These are phyloP conservation scores for Proisotoma minuta DNA, from an alignment of 2,888 invertebrate genomes.

Conservation along the genomic window DNA sequence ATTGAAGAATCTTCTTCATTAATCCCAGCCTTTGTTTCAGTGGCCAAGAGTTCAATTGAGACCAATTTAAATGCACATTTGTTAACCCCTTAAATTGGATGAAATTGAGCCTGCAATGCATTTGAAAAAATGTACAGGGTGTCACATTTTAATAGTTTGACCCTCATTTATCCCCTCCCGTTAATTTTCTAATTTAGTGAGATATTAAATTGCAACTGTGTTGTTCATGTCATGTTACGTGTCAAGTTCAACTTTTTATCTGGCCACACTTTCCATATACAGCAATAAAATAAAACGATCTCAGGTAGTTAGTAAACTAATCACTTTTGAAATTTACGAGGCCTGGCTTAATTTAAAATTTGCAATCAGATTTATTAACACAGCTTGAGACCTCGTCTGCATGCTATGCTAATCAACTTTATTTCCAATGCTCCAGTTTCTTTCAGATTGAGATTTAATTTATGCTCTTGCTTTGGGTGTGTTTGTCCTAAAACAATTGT, in stretches of 20 bases:
- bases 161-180: background rate
- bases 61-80: conserved; percentile 43
- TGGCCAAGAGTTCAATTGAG: conserved; percentile 30
- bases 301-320: no score
- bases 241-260: background rate
- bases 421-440: background rate
- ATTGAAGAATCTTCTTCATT: no score
- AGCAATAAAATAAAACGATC: no score
- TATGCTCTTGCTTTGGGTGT: no score
- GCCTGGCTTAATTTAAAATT: no score
- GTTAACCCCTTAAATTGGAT: conserved; percentile 35
- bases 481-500: background rate
- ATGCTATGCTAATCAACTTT: no score
- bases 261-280: no score
- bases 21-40: no score
- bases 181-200: conserved; percentile 2
- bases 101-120: background rate
- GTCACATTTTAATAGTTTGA: background rate
- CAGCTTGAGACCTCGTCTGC: no score
- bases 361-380: no score
- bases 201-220: conserved; percentile 1
- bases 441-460: no score
- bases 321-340: no score
- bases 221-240: background rate
- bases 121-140: background rate